Evolutionary conservation across 2,888 invertebrate species (phyloP).

Genomic region (Drosophila yooni): DNA sequence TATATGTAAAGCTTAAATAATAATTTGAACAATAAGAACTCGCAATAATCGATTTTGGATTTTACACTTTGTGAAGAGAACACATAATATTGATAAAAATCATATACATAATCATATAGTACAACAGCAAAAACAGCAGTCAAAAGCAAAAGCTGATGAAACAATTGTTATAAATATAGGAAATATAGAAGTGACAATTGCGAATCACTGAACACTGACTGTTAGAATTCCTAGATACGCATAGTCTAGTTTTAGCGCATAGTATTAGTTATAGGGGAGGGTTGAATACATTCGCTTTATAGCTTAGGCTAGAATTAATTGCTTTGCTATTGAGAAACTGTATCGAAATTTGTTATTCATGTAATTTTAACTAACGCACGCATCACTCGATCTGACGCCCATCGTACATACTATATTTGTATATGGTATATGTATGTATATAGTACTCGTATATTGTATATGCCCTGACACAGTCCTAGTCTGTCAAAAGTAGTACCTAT

Average conservation of each 20-base stretch:
- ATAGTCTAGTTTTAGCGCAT: constrained; percentile 3
- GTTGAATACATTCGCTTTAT: constrained; percentile 1
- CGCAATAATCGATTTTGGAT: constrained; percentile 12
- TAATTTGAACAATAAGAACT: constrained; percentile 28
- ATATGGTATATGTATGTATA: constrained; percentile 38
- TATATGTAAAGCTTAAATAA: constrained; percentile 36
- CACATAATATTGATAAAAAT: constrained; percentile 28
- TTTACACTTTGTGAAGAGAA: constrained; percentile 27
- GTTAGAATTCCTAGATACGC: constrained; percentile 6
- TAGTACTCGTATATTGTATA: constrained; percentile 63
- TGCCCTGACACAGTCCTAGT: constrained; percentile 77
- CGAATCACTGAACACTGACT: constrained; percentile 29
- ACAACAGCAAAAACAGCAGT: constrained; percentile 43
- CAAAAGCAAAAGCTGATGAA: constrained; percentile 28
- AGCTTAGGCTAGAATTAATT: constrained; percentile 18
- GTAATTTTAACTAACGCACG: constrained; percentile 42
- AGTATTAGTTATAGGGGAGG: neutral
- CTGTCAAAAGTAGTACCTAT: constrained; percentile 65
- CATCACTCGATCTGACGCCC: constrained; percentile 25
- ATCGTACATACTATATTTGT: constrained; percentile 44
- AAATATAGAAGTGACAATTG: constrained; percentile 17
- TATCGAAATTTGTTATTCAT: constrained; percentile 9
- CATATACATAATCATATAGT: constrained; percentile 12
- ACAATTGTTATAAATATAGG: constrained; percentile 22
- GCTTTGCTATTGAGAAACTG: constrained; percentile 19